Conservation (phyloP, 2,888 invertebrate species). For the Tetramorium bicarinatum region DNA sequence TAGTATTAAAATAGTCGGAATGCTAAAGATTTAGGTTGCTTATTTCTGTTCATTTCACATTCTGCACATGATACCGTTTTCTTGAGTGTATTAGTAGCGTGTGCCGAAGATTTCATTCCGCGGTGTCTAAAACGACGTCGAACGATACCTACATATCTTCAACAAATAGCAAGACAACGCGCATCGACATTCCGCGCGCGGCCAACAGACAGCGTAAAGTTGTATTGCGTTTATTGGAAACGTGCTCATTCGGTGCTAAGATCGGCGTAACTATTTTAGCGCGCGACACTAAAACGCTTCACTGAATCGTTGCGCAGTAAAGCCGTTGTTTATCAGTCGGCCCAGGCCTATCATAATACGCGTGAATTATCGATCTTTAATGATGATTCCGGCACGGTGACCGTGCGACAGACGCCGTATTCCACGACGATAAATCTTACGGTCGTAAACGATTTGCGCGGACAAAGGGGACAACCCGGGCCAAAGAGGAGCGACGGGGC, state of each 20-base stretch:
- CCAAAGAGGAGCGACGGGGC: conserved; percentile 55
- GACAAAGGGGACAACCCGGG: conserved; percentile 75
- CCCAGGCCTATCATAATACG: conserved; percentile 57
- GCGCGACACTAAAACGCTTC: conserved; percentile 44
- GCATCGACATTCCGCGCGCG: conserved; percentile 31
- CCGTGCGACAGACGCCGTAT: conserved; percentile 64
- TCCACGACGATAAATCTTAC: conserved; percentile 81
- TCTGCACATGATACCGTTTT: background rate
- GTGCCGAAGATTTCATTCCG: background rate
- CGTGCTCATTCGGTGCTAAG: conserved; percentile 13
- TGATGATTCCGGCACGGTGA: conserved; percentile 75
- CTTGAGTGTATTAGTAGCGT: conserved; percentile 12
- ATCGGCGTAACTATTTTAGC: conserved; percentile 53
- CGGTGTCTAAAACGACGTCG: conserved; percentile 23
- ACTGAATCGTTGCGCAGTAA: conserved; percentile 23
- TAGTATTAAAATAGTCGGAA: conserved; percentile 14
- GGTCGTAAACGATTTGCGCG: conserved; percentile 74
- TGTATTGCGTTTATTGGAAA: conserved; percentile 43
- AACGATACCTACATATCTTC: conserved; percentile 5
- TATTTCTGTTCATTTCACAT: background rate
- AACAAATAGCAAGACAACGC: conserved; percentile 16
- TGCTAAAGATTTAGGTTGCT: background rate
- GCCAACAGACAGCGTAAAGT: conserved; percentile 21
- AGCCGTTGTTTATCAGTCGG: conserved; percentile 57
- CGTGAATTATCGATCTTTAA: conserved; percentile 83